Conservation (phyloP, 2,888 invertebrate genomes). For the Branchinecta sandiegonensis region DNA sequence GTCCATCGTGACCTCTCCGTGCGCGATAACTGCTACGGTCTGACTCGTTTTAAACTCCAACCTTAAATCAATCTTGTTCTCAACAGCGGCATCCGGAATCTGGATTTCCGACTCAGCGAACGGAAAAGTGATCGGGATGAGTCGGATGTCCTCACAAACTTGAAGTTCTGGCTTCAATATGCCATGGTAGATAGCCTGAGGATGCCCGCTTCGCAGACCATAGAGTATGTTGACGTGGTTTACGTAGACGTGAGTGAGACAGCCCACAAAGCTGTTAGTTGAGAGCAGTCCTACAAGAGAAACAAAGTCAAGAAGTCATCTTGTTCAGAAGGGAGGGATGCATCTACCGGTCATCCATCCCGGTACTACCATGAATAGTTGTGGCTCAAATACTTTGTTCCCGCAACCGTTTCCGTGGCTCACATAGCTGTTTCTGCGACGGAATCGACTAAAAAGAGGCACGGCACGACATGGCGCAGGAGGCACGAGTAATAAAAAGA, state of each 20-base stretch:
- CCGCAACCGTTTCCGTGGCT: too few species aligned
- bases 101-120: slow-evolving; percentile 67
- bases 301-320: neutral
- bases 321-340: neutral
- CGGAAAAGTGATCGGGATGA: slow-evolving; percentile 78
- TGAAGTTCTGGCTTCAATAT: slow-evolving; percentile 66
- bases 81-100: slow-evolving; percentile 23
- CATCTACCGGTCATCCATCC: too few species aligned
- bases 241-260: slow-evolving; percentile 78
- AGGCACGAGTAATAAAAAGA: too few species aligned
- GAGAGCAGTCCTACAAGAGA: slow-evolving; percentile 47
- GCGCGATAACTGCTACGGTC: slow-evolving; percentile 67
- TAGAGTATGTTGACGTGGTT: slow-evolving; percentile 83
- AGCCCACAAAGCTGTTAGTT: slow-evolving; percentile 73
- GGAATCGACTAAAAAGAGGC: too few species aligned
- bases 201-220: slow-evolving; percentile 66
- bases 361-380: too few species aligned
- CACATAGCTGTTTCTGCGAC: too few species aligned
- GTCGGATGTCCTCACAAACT: slow-evolving; percentile 59
- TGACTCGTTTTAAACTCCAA: slow-evolving; percentile 76
- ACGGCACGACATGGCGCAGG: too few species aligned
- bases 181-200: slow-evolving; percentile 46
- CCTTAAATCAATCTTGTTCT: slow-evolving; percentile 19
- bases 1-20: slow-evolving; percentile 54
- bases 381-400: too few species aligned